Base-by-base conservation (phyloP, 2,888 invertebrate species). In the Panorpa germanica region DNA sequence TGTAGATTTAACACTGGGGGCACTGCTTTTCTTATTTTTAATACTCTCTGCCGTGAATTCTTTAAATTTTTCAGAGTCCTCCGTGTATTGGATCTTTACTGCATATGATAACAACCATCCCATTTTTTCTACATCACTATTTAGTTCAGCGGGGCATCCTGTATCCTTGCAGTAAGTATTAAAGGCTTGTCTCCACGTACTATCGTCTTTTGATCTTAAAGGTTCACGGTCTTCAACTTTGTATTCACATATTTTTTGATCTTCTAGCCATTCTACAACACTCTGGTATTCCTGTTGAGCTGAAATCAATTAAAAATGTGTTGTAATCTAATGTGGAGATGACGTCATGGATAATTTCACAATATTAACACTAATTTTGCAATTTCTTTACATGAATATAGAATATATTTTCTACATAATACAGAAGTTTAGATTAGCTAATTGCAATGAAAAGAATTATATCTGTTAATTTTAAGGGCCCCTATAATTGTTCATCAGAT, bases 21-120 rank as follows among this genome's bases (percentile, higher is more conserved):
- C 63, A 40, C 63, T 63, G 19, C 55, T 49, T 39, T 65, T 55
- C 38, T 57, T 61, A 39, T 68, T 63, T 20, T 54, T 54, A 4
- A 55, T 37, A 46, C 67, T 63, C 35, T 67, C 67, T 9, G 70
- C 61, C 39, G 70, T 70, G 14, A 71, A 64, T 39, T 61, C 53
- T 40, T 72, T 68, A 45, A 75, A 88, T 42, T 74, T 70, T 2
- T 71, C 69, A 38, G 63, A 65, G 53, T 80, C 72, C 46, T 85
- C 83, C 12, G 73, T 68, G 52, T 77, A 88, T 48, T 86, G 83
- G 31, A 82, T 59, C 47, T 78, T 63, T 5, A 90, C 65, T 15
- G 91, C 90, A 47, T 76, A 70, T 2, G 80, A 77, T 1, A 90
- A 49, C 12, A 93, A 51, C 86, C 90, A 91, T 40, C 85, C 82